Base-by-base conservation (phyloP, 2,113 vertebrate genomes). In the Chaetops frenatus region DNA sequence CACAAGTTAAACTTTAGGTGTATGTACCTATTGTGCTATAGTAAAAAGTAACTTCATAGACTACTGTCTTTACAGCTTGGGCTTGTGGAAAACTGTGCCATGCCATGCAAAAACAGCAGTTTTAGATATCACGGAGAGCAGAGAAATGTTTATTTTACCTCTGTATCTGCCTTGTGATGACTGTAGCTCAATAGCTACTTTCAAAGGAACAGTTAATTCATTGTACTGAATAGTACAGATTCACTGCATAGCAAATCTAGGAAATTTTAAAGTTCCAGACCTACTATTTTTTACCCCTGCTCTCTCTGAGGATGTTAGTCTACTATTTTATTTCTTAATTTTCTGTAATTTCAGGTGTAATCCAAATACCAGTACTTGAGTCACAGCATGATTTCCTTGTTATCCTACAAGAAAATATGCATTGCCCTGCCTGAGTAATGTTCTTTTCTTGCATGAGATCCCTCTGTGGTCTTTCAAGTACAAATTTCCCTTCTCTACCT, bases 21-120 rank as follows among this genome's bases (percentile, higher is more conserved):
- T 57, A 94, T 72, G 77, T 57, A 94, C 95, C 96, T 96, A 94
- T 38, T 38, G 82, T 93, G 53, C 48, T 76, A 48, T 9, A 50
- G 90, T 72, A 97, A 96, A 98, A 97, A 97, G 74, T 79, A 92
- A 88, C 66, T 60, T 94, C 84, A 86, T 58, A 73, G 88, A 83
- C 50, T 87, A 85, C 92, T 65, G 64, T 45, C 70, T 86, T 90
- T 86, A 71, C 61, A 44, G 11, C 35, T 60, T 10, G 2, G 64
- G 42, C 11, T 96, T 54, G 28, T 51, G 15, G 58, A 84, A 81
- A 95, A 33, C 57, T 57, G 48, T 38, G 51, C 66, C 23, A 16
- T 35, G 64, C 64, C 3, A 12, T 57, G 78, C 72, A 12, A 3
- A 93, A 91, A 76, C 77, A 96, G 48, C 53, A 74, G 50, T 86